phyloP scores from a whole-genome alignment of 2,797 vertebrate species.

The Lutjanus argentimaculatus region DNA sequence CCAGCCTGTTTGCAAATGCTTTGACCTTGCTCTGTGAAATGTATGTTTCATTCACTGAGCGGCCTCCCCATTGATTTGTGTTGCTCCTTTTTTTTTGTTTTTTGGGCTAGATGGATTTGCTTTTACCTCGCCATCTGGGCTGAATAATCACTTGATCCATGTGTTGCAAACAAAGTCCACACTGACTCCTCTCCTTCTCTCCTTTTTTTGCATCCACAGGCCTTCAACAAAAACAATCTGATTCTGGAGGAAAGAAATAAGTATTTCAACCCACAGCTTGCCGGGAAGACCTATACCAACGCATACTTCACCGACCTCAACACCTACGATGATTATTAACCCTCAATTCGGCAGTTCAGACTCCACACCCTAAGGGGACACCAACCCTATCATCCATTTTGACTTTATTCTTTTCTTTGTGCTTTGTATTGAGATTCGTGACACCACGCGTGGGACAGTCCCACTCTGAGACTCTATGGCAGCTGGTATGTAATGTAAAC shows the following conservation, averaged over 20 bases:
- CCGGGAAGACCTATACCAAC: constrained; percentile 97
- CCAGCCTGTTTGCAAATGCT: constrained; percentile 75
- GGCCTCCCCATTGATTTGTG: constrained; percentile 79
- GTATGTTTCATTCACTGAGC: constrained; percentile 73
- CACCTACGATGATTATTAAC: constrained; percentile 97
- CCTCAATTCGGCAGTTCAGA: constrained; percentile 45
- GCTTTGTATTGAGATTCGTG: constrained; percentile 82
- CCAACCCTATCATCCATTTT: constrained; percentile 52
- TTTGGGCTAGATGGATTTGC: constrained; percentile 69
- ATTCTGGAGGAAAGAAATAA: constrained; percentile 98
- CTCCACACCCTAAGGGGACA: constrained; percentile 52
- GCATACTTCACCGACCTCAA: constrained; percentile 99
- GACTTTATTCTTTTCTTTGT: constrained; percentile 74
- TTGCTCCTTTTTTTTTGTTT: constrained; percentile 61
- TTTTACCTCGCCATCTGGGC: constrained; percentile 75
- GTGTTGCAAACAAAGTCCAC: constrained; percentile 38
- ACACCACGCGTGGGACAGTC: constrained; percentile 71
- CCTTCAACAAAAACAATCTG: constrained; percentile 99
- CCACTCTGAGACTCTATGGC: constrained; percentile 73
- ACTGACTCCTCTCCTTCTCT: constrained; percentile 56
- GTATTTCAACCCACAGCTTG: constrained; percentile 97
- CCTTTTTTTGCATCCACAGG: constrained; percentile 81
- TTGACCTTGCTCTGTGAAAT: constrained; percentile 80
- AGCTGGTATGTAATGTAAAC: constrained; percentile 74
- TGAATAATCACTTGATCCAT: constrained; percentile 70